A percentile compares a stretch with the other conserved stretches of the same genome.
Evolutionary conservation across 2,888 invertebrate species (phyloP).

Genomic region (Laothoe populi): DNA sequence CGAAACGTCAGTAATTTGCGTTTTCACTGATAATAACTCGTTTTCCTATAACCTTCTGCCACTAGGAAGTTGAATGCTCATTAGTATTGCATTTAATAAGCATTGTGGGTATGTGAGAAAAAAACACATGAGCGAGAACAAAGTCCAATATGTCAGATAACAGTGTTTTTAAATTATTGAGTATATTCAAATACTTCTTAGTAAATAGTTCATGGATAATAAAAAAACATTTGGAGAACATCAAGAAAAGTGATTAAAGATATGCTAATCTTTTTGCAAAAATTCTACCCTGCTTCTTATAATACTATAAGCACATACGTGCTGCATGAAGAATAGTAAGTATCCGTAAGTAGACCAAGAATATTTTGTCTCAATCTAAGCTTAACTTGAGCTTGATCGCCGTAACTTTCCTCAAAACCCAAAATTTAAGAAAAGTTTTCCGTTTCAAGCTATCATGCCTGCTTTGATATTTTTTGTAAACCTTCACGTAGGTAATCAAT

Average conservation of each 20-base stretch:
- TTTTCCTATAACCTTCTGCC: constrained; percentile 11
- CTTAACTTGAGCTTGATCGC: not conserved
- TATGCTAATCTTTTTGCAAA: no score
- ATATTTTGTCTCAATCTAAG: not conserved
- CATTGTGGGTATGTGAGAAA: constrained; percentile 22
- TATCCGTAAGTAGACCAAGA: not conserved
- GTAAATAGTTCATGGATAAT: no score
- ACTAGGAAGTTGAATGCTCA: constrained; percentile 18
- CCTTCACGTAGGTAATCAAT: no score
- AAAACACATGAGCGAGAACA: not conserved
- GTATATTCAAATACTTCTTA: no score
- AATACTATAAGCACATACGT: no score
- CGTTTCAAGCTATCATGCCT: no score
- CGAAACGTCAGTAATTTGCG: not conserved
- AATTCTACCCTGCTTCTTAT: no score
- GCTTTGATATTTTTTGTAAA: not conserved
- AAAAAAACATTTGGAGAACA: no score
- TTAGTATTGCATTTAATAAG: constrained; percentile 23
- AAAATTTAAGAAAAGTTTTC: no score
- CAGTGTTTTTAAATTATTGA: no score
- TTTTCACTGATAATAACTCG: constrained; percentile 9
- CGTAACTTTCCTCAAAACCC: not conserved
- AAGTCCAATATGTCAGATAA: not conserved
- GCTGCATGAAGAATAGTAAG: no score
- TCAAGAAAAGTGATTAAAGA: no score